phyloP scores from a whole-genome alignment of 2,113 vertebrate genomes.

The Anthoscopus minutus region DNA sequence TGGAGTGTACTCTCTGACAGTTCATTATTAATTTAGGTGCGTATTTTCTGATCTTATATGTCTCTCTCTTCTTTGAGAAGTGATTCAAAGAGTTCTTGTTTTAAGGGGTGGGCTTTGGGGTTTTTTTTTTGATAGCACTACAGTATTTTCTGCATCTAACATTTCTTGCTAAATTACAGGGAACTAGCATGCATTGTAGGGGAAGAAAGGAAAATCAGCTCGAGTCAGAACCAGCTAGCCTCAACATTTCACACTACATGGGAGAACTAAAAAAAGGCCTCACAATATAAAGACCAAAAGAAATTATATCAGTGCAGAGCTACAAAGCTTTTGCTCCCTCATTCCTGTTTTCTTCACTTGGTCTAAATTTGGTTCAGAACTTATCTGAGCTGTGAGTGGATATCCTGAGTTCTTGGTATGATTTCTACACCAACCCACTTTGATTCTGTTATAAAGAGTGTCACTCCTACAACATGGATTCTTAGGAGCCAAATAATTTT shows the following conservation, averaged over 20 bases:
- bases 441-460: not conserved
- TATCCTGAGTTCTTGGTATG: not conserved
- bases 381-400: not conserved
- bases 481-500: not conserved
- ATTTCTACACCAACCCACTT: not conserved
- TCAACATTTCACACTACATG: not conserved
- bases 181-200: not conserved
- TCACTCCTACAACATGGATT: not conserved
- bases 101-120: not conserved
- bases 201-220: not conserved
- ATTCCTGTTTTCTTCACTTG: not conserved
- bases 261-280: not conserved
- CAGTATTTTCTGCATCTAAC: not conserved
- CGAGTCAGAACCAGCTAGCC: not conserved
- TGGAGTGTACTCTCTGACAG: not conserved
- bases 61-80: not conserved
- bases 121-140: not conserved
- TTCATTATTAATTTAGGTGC: not conserved
- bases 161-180: not conserved
- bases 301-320: not conserved
- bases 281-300: not conserved
- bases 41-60: not conserved
- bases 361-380: not conserved
- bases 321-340: not conserved
- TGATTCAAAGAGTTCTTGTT: not conserved